Evolutionary conservation across 2,888 invertebrate species (phyloP), one percentile per base, ranked within the genome.

Genomic region (Octodonta nipae): DNA sequence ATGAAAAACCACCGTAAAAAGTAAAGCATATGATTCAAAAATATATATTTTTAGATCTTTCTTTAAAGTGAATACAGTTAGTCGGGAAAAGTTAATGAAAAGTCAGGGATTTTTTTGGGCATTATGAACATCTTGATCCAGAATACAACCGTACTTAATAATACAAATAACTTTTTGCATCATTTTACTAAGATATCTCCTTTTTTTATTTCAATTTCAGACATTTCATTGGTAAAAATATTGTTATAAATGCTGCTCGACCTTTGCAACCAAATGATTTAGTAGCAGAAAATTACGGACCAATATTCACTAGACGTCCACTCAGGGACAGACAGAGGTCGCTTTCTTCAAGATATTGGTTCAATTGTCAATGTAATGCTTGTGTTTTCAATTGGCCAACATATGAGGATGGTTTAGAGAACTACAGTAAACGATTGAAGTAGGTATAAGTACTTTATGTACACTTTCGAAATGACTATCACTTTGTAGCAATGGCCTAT

Each of bases 281-380:
- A n/a, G 70, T 86, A 0, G 74, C 78, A 0, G 87, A 87, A 51
- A 86, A 86, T 61, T 88, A 88, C 55, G 87, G 86, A 0, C 85
- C 85, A 0, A 70, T 80, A 46, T 86, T 82, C 52, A 71, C 70
- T 0, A 68, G 74, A 38, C 64, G 62, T 42, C 58, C 55, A 28
- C 46, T 68, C 3, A 56, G 58, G 13, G 71, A 75, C 28, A 66
- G 87, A 3, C 77, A 76, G 52, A 64, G 72, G 28, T 63, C 72
- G 0, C 60, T 86, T 2, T 66, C 70, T 2, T 77, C 75, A 8
- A 70, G 85, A 8, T 86, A 86, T 54, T 79, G 84, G 74, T 88
- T 87, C 54, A 63, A 66, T 30, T 87, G 87, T 50, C 66, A 67
- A 25, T 87, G 87, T 51, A 49, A 58, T 29, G 74, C 84, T 2